Percentiles rank a stretch among this genome's conserved stretches.
Evolutionary conservation across 2,113 vertebrate genomes (phyloP).

Genomic region (Neolamprologus sp.): DNA sequence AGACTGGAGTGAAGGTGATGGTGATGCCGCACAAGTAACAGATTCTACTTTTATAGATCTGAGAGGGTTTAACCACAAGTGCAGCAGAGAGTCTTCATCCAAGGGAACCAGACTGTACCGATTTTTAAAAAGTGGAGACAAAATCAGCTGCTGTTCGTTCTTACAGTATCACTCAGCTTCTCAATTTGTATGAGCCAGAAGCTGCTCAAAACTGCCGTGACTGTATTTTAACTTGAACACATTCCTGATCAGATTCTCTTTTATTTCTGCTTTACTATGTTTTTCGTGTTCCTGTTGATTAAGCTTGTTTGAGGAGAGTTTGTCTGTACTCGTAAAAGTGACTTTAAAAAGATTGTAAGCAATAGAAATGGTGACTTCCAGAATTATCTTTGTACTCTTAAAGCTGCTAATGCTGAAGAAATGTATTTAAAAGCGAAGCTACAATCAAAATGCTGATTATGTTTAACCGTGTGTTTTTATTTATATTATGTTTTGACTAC

Average conservation of each 20-base stretch:
- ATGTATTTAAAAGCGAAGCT: not conserved
- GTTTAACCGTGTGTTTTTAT: not conserved
- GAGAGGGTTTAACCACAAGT: not conserved
- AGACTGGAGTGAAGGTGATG: not conserved
- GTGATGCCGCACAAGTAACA: not conserved
- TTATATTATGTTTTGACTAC: not conserved
- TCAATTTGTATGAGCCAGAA: not conserved
- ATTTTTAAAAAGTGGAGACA: not conserved
- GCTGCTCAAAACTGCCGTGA: not conserved
- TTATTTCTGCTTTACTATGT: not conserved
- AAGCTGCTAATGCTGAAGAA: not conserved
- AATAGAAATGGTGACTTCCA: not conserved
- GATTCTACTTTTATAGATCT: not conserved
- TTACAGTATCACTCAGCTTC: not conserved
- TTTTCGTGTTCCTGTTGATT: not conserved
- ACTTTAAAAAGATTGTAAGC: not conserved
- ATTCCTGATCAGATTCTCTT: not conserved
- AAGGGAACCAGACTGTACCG: not conserved
- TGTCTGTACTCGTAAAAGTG: rapidly evolving
- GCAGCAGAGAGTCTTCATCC: not conserved
- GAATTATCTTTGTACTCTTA: not conserved
- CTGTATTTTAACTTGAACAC: not conserved
- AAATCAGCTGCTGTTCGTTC: rapidly evolving
- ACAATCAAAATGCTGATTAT: not conserved
- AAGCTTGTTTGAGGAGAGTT: not conserved